Conservation (phyloP, 1,140 invertebrate genomes). For the Ceratosolen solmsi region DNA sequence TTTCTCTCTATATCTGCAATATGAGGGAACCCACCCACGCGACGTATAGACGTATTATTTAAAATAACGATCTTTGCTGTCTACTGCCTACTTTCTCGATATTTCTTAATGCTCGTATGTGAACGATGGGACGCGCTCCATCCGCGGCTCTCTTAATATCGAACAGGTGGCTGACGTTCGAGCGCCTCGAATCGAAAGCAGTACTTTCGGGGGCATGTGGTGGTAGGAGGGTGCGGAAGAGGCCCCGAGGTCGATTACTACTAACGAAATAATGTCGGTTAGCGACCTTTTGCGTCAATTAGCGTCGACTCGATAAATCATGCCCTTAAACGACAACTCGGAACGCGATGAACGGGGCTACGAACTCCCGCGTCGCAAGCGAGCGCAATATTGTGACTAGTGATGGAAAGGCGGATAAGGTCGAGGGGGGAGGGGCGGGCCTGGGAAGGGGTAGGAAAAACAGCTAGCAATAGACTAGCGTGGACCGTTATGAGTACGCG, state of each 20-base stretch:
- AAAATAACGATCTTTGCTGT: too few species aligned
- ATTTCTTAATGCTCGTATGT: too few species aligned
- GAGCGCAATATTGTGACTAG: not conserved
- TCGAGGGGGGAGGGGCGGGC: not conserved
- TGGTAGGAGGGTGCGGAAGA: too few species aligned
- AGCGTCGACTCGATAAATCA: too few species aligned
- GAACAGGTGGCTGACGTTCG: not conserved
- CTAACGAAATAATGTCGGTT: too few species aligned
- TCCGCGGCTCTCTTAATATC: not conserved
- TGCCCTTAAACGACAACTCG: too few species aligned
- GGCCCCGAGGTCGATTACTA: too few species aligned
- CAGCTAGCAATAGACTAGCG: not conserved
- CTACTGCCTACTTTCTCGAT: too few species aligned
- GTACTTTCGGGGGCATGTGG: not conserved
- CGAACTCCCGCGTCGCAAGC: not conserved
- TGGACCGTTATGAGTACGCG: conserved; percentile 54
- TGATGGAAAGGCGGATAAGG: conserved; percentile 15
- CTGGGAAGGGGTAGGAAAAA: not conserved
- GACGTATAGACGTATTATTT: too few species aligned
- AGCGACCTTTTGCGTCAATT: too few species aligned
- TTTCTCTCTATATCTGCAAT: not conserved
- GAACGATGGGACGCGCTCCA: too few species aligned
- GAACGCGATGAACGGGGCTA: not conserved
- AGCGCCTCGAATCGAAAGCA: not conserved
- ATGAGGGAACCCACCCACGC: too few species aligned